A percentile compares a stretch with the other conserved stretches of the same genome.
These are phyloP conservation scores for Phoebastria nigripes DNA, from an alignment of 2,797 vertebrate genomes.

Conservation along the genomic window DNA sequence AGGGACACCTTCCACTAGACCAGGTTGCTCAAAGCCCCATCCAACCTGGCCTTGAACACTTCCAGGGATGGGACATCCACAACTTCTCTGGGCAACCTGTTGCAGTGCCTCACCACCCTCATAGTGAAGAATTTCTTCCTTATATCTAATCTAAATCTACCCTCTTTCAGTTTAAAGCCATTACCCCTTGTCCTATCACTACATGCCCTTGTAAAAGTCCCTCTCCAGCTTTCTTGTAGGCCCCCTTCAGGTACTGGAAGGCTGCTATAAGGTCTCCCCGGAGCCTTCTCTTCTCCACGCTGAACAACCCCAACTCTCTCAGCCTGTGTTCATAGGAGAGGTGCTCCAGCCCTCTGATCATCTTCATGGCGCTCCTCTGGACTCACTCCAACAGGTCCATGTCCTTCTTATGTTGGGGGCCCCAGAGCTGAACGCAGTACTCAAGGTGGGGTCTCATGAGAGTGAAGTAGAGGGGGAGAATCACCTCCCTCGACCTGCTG, in stretches of 20 bases:
- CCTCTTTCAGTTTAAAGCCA: not conserved
- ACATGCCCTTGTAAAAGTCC: not conserved
- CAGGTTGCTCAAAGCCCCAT: not conserved
- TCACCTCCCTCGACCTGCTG: not conserved
- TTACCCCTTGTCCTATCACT: not conserved
- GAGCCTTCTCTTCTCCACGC: not conserved
- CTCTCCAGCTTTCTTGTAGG: not conserved
- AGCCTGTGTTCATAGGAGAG: not conserved
- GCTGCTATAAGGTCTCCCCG: not conserved
- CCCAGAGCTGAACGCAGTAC: not conserved
- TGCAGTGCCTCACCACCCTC: not conserved
- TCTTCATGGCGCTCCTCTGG: not conserved
- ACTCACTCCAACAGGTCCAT: not conserved
- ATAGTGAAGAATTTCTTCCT: not conserved
- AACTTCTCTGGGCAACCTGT: not conserved
- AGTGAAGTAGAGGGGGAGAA: not conserved
- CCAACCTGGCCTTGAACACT: not conserved
- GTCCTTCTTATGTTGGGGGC: not conserved
- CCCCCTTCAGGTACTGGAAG: not conserved
- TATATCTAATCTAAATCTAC: not conserved
- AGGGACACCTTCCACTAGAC: not conserved
- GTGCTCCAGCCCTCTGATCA: not conserved
- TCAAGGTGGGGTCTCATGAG: not conserved
- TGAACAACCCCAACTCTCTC: not conserved
- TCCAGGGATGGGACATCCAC: not conserved